Conservation (phyloP, 2,113 vertebrate genomes). For the Megaceryle torquata region DNA sequence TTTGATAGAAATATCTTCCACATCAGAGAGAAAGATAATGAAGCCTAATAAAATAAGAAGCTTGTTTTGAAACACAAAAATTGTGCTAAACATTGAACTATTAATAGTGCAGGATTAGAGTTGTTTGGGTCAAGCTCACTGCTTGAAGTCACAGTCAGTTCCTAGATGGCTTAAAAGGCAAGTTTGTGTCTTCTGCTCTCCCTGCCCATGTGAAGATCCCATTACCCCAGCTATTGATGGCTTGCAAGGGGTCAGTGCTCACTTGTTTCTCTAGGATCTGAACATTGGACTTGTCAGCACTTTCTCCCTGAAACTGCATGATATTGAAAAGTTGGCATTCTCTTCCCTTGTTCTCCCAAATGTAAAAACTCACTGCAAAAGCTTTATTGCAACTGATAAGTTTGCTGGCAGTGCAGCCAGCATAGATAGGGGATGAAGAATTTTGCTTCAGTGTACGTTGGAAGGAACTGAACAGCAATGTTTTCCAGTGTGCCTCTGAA, state of each 20-base stretch:
- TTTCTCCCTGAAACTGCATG: not conserved
- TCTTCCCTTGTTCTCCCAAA: not conserved
- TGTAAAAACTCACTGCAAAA: not conserved
- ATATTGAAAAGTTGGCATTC: not conserved
- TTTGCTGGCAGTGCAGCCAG: not conserved
- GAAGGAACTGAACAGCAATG: not conserved
- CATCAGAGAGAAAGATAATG: not conserved
- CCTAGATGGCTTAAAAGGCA: not conserved
- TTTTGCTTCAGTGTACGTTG: not conserved
- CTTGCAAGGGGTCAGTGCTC: not conserved
- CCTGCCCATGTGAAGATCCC: not conserved
- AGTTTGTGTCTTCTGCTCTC: not conserved
- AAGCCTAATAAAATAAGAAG: not conserved
- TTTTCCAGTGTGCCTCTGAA: not conserved
- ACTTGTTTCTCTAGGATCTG: not conserved
- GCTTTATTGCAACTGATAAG: not conserved
- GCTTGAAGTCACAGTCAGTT: not conserved
- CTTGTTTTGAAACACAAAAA: not conserved
- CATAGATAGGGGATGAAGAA: not conserved
- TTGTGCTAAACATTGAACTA: not conserved
- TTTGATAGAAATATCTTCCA: not conserved
- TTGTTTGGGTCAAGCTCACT: not conserved
- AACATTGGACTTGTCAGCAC: not conserved
- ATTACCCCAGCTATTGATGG: not conserved
- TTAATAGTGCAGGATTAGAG: not conserved